phyloP scores from a whole-genome alignment of 2,797 vertebrate genomes.

The Tapirus indicus region DNA sequence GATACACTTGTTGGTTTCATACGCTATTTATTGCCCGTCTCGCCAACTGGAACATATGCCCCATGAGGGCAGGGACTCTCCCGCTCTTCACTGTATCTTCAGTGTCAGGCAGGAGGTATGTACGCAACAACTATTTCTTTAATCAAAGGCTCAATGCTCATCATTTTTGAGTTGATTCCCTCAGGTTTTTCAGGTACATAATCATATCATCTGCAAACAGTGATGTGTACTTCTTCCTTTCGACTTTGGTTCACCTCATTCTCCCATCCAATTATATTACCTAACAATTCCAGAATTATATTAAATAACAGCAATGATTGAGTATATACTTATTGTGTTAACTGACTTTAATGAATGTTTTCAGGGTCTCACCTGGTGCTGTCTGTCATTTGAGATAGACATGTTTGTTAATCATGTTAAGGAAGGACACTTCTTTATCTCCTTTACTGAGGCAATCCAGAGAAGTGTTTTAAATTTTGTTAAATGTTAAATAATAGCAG shows the following conservation, averaged over 20 bases:
- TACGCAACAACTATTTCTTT: background rate
- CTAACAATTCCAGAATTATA: background rate
- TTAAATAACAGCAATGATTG: background rate
- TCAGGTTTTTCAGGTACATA: background rate
- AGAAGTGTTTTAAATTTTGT: background rate
- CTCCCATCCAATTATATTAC: background rate
- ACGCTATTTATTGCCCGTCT: fast-evolving
- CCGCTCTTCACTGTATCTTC: background rate
- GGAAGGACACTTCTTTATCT: background rate
- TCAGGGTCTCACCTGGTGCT: background rate
- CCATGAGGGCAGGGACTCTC: background rate
- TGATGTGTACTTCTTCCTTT: background rate
- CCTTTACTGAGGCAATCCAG: background rate
- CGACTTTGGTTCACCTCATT: background rate
- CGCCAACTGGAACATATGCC: background rate
- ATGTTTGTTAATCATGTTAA: background rate
- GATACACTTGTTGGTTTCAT: background rate
- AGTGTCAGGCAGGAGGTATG: background rate
- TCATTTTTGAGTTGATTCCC: background rate
- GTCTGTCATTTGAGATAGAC: background rate
- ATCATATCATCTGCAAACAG: background rate
- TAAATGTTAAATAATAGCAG: background rate
- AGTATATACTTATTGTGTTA: background rate
- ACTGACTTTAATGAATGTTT: background rate
- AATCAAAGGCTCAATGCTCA: background rate